phyloP scores from a whole-genome alignment of 2,797 vertebrate genomes.

The Mus minutoides region DNA sequence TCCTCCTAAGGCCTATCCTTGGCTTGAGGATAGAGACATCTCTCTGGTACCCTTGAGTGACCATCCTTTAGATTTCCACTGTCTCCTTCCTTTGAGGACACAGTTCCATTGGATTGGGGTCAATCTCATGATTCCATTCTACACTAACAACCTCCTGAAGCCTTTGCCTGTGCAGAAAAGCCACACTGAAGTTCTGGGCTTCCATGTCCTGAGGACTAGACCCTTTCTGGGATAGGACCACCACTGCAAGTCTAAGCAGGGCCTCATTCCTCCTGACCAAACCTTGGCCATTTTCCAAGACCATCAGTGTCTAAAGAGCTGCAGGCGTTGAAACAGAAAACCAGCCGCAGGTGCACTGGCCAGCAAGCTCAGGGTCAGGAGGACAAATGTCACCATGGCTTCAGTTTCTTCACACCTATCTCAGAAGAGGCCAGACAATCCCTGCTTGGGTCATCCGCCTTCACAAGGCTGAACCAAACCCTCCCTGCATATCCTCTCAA shows the following conservation, averaged over 20 bases:
- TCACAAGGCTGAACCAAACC: neutral
- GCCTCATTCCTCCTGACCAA: neutral
- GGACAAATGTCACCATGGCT: neutral
- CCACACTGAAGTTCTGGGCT: too few species aligned
- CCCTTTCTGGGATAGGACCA: neutral
- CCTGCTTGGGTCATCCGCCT: neutral
- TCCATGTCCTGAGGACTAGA: neutral
- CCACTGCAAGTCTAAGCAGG: too few species aligned
- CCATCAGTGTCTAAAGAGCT: neutral
- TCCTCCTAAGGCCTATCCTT: neutral
- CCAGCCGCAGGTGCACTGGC: rapidly evolving
- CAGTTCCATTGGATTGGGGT: neutral
- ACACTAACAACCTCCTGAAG: neutral
- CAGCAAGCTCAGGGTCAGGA: neutral
- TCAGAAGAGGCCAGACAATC: neutral
- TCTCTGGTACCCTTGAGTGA: neutral
- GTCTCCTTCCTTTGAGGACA: neutral
- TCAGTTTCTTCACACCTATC: neutral
- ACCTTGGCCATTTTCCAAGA: rapidly evolving
- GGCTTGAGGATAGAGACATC: neutral
- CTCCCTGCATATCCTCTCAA: neutral
- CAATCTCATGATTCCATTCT: neutral
- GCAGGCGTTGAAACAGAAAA: neutral
- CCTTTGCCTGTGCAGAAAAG: neutral
- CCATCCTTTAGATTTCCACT: rapidly evolving